These are phyloP conservation scores for Caretta caretta DNA, from an alignment of 2,113 vertebrate genomes.

Conservation along the genomic window DNA sequence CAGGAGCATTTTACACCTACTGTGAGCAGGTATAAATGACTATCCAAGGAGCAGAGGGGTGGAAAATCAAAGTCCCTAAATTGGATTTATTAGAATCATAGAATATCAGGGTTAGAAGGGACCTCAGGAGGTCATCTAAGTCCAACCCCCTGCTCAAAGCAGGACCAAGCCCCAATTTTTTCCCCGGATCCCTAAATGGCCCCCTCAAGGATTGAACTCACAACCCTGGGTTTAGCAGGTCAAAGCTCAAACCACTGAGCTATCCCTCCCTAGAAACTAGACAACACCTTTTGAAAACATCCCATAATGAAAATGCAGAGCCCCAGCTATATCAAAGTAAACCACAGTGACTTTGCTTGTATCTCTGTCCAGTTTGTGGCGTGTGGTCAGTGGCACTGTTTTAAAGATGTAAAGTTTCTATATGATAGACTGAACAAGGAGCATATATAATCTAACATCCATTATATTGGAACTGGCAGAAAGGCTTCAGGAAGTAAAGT, in stretches of 20 bases:
- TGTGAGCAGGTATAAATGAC: background rate
- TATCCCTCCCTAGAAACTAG: background rate
- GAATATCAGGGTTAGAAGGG: too few species aligned
- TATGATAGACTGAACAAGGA: background rate
- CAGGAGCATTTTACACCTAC: background rate
- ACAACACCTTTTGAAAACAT: background rate
- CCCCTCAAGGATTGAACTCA: too few species aligned
- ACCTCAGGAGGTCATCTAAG: too few species aligned
- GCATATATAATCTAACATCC: background rate
- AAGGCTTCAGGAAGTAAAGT: background rate
- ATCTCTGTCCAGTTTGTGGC: background rate
- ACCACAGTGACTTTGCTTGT: background rate
- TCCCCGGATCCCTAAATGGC: too few species aligned
- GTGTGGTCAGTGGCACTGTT: background rate
- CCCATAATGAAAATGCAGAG: background rate
- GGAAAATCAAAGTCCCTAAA: background rate
- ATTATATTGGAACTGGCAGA: background rate
- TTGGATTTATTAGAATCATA: background rate
- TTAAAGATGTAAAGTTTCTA: background rate
- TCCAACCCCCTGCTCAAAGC: too few species aligned
- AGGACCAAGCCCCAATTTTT: too few species aligned
- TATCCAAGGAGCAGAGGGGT: background rate
- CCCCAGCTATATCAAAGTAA: background rate
- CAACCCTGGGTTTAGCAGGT: too few species aligned
- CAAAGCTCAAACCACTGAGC: too few species aligned